phyloP scores from a whole-genome alignment of 1,140 invertebrate species.

The Drosophila punjabiensis region DNA sequence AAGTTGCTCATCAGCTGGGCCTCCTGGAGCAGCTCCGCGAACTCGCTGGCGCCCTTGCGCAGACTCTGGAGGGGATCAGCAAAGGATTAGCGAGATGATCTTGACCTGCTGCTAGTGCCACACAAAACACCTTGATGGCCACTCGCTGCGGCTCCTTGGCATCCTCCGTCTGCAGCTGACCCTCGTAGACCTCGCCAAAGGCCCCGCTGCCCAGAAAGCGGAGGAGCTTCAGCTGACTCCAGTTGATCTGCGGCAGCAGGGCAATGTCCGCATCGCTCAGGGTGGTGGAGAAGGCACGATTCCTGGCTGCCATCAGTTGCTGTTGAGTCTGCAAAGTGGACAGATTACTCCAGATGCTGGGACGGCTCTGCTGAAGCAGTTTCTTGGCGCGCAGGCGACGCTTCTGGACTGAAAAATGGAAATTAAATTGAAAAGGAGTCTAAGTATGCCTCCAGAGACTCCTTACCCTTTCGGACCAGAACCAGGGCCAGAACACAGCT shows the following conservation, averaged over 20 bases:
- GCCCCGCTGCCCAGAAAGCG: conserved; percentile 97
- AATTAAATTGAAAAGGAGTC: not conserved
- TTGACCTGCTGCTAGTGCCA: not conserved
- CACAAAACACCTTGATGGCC: conserved; percentile 92
- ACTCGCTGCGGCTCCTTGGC: conserved; percentile 89
- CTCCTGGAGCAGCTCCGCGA: conserved; percentile 98
- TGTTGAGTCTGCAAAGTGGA: conserved; percentile 93
- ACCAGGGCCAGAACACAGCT: conserved; percentile 85
- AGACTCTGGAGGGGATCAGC: conserved; percentile 88
- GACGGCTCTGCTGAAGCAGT: conserved; percentile 74
- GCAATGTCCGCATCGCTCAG: conserved; percentile 89
- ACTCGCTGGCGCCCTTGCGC: conserved; percentile 97
- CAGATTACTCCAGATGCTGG: conserved; percentile 90
- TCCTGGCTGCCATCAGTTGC: conserved; percentile 87
- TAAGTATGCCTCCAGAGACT: not conserved
- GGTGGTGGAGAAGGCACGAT: conserved; percentile 90
- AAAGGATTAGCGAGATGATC: not conserved
- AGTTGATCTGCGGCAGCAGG: conserved; percentile 92
- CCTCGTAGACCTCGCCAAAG: conserved; percentile 99
- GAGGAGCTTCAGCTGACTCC: conserved; percentile 92
- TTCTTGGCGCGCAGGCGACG: conserved; percentile 77
- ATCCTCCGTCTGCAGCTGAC: conserved; percentile 89
- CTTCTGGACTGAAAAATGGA: conserved; percentile 46
- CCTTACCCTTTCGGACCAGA: conserved; percentile 85
- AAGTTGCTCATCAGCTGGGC: conserved; percentile 99